These are phyloP conservation scores for Tetramorium bicarinatum DNA, from an alignment of 2,888 invertebrate species.

Conservation along the genomic window DNA sequence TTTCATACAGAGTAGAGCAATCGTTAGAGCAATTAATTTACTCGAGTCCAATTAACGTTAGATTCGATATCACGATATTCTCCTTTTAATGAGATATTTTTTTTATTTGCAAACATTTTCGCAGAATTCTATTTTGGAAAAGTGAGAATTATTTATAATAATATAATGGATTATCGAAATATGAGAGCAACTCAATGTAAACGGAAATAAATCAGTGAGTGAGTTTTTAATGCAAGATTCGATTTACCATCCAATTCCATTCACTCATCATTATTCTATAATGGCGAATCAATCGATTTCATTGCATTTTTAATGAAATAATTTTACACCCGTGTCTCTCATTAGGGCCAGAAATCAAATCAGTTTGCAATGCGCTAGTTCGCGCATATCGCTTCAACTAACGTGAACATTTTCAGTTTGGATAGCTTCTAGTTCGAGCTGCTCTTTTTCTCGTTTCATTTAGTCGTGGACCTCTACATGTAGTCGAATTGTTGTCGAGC, in stretches of 20 bases:
- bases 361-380: conserved; percentile 19
- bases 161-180: conserved; percentile 47
- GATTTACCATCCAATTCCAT: conserved; percentile 46
- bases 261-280: conserved; percentile 51
- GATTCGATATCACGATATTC: background rate
- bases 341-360: conserved; percentile 36
- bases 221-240: conserved; percentile 53
- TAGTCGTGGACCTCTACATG: conserved; percentile 37
- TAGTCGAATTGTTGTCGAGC: conserved; percentile 73
- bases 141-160: conserved; percentile 37
- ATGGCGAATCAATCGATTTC: conserved; percentile 44
- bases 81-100: background rate
- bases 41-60: background rate
- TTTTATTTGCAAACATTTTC: conserved; percentile 18
- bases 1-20: background rate
- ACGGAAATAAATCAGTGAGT: conserved; percentile 42
- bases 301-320: conserved; percentile 50
- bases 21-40: background rate
- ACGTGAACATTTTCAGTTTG: conserved; percentile 1
- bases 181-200: conserved; percentile 30
- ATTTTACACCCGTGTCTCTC: conserved; percentile 37
- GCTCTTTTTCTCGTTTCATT: conserved; percentile 50
- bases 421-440: background rate
- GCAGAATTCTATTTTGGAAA: conserved; percentile 5
- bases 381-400: background rate